A percentile compares a stretch with the other conserved stretches of the same genome.
Evolutionary conservation across 2,113 vertebrate genomes (phyloP).

Genomic region (Emydocephalus ijimae): DNA sequence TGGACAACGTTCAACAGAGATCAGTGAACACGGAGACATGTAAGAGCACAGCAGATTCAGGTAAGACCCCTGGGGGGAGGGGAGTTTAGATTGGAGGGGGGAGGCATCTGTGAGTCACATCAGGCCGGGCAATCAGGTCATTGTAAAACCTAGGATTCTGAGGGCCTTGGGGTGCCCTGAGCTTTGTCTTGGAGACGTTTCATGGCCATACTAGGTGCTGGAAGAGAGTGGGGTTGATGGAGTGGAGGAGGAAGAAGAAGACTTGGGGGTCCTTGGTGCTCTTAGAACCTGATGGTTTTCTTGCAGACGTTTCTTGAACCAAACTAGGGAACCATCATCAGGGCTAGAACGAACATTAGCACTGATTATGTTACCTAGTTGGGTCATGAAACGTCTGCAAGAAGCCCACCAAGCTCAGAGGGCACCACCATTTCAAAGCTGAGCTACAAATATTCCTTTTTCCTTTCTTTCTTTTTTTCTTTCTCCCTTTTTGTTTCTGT

Average conservation of each 20-base stretch:
- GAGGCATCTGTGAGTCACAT: background rate
- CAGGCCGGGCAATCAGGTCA: background rate
- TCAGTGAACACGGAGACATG: background rate
- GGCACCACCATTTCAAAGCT: too few relatives aligned
- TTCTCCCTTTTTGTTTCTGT: too few relatives aligned
- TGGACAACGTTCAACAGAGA: constrained; percentile 1
- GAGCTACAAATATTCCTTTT: too few relatives aligned
- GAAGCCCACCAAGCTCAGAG: too few relatives aligned
- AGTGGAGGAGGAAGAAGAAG: too few relatives aligned
- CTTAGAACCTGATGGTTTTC: background rate
- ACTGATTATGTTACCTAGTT: too few relatives aligned
- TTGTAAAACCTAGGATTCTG: background rate
- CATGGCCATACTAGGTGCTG: background rate
- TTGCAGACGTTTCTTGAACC: background rate
- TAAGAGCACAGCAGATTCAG: constrained; percentile 27
- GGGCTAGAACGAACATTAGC: too few relatives aligned
- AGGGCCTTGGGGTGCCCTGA: background rate
- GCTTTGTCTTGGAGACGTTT: background rate
- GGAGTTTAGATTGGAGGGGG: too few relatives aligned
- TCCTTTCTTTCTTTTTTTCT: too few relatives aligned
- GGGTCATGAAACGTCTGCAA: too few relatives aligned
- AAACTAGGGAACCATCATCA: background rate
- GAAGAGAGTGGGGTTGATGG: too few relatives aligned
- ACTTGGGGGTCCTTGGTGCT: too few relatives aligned
- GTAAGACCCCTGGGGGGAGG: constrained; percentile 25